Evolutionary conservation across 2,113 vertebrate species (phyloP), one percentile per base, ranked within the genome.

Genomic region (Theristicus caerulescens): DNA sequence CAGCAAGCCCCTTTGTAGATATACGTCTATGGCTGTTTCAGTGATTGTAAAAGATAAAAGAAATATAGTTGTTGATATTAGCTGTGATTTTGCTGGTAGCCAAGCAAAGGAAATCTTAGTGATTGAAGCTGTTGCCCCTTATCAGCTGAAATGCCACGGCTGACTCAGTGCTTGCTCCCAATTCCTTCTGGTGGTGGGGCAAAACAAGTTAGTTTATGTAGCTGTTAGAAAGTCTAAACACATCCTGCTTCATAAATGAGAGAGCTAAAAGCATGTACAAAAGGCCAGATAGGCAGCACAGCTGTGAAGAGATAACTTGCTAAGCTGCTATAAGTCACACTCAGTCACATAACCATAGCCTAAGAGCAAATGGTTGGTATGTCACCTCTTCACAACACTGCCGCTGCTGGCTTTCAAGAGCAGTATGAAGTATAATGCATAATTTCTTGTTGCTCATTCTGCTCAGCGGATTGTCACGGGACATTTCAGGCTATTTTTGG

Each of bases 401-500:
- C 13, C 3, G 0, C 15, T 64, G 16, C 10, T 87, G 47, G 7
- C 49, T 87, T 88, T 91, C 25, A 51, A 82, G 32, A 72, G 32
- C 51, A 65, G 1, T 7, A n/a, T 47, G 29, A 90, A 80, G 19
- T 49, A 25, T 49, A 58, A 71, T 29, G 15, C 4, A 27, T 24
- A 18, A 83, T 70, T 87, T 94, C 54, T 77, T 73, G 19, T 70
- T 88, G 62, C 57, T 86, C 34, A 44, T 94, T 90, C 40, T 62
- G n/a, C 47, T 94, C n/a, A 86, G 69, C 4, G 2, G 42, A 52
- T 52, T 82, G 18, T 77, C 46, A 38, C 27, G 38, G 82, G 93
- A 64, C 2, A 52, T 91, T 90, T 90, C 74, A 90, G 40, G 38
- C n/a, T 95, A 88, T 88, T 94, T 96, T 86, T 85, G 62, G 40